Evolutionary conservation across 2,113 vertebrate species (phyloP).

Genomic region (Crotalus horridus): DNA sequence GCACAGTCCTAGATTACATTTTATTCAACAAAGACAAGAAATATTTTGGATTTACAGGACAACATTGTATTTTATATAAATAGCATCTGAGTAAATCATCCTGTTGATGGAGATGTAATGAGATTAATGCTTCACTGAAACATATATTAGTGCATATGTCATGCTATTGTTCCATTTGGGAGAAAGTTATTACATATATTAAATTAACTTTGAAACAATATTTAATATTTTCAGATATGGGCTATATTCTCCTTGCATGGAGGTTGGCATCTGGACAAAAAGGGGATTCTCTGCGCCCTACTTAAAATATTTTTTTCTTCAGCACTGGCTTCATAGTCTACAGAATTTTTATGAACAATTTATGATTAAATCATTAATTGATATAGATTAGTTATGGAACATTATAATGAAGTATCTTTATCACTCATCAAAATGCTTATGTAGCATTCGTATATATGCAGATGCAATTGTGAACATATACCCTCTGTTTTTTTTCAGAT

Average conservation of each 20-base stretch:
- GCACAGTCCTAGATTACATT: neutral
- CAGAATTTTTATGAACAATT: neutral
- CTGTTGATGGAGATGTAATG: neutral
- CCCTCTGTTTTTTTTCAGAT: neutral
- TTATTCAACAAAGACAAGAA: neutral
- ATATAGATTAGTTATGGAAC: neutral
- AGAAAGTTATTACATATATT: neutral
- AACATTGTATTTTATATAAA: neutral
- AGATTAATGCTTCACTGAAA: neutral
- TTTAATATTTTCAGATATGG: neutral
- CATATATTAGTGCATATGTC: neutral
- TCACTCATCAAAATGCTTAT: neutral
- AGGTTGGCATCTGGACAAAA: neutral
- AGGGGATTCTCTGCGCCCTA: neutral
- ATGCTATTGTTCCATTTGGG: neutral
- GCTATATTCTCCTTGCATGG: neutral
- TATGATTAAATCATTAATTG: neutral
- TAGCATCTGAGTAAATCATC: neutral
- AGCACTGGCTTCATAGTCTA: neutral
- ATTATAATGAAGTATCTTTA: neutral
- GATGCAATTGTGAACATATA: neutral
- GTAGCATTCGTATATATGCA: neutral
- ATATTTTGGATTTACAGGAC: neutral
- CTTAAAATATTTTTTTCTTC: neutral
- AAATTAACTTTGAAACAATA: neutral